These are phyloP conservation scores for Calidris pygmaea DNA, from an alignment of 2,113 vertebrate genomes.

Conservation along the genomic window DNA sequence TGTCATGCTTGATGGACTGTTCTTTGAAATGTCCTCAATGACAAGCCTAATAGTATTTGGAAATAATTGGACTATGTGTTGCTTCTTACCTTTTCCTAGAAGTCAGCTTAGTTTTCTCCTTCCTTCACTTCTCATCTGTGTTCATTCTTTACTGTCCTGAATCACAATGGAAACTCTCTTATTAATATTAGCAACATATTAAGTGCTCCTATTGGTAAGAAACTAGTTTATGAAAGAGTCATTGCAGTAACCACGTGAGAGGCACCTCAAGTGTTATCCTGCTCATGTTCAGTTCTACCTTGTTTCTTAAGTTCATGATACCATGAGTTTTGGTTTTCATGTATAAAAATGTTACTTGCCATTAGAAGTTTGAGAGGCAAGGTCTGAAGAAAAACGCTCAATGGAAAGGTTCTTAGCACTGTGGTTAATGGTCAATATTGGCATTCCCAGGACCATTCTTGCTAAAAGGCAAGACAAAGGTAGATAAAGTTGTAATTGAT, in stretches of 20 bases:
- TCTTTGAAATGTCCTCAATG: background rate
- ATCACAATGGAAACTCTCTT: background rate
- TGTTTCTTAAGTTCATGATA: background rate
- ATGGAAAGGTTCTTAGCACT: background rate
- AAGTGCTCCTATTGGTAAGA: background rate
- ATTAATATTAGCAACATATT: background rate
- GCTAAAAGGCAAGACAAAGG: background rate
- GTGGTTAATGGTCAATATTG: background rate
- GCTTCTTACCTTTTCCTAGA: background rate
- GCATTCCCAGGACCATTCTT: background rate
- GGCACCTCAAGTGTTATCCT: background rate
- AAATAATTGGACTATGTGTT: background rate
- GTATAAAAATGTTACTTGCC: background rate
- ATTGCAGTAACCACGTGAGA: background rate
- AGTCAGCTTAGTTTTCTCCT: background rate
- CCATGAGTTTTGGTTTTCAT: accelerated
- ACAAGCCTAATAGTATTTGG: background rate
- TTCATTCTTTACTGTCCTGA: background rate
- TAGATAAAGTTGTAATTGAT: background rate
- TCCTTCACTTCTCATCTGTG: background rate
- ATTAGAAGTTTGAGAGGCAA: background rate
- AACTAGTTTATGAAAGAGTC: background rate
- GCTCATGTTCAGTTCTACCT: background rate
- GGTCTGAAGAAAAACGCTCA: background rate
- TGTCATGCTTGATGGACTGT: background rate